Evolutionary conservation across 2,888 invertebrate species (phyloP), one percentile per base, ranked within the genome.

Genomic region (Mythimna pallens): DNA sequence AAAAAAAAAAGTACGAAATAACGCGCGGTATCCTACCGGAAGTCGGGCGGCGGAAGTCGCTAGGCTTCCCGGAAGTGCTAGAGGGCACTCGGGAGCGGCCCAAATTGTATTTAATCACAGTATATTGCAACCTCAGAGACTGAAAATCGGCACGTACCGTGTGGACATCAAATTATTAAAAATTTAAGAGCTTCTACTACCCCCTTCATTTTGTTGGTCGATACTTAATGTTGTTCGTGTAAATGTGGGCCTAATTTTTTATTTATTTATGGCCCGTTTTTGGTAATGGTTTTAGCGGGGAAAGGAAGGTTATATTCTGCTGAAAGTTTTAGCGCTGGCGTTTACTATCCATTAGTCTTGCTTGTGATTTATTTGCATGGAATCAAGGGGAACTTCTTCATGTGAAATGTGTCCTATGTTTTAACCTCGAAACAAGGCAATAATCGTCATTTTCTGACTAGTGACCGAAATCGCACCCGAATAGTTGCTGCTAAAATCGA

Each of bases 11-110:
- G 92, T 92, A 92, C 90, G 92, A 92, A 93, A 93, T 92, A 93
- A 93, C 90, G 89, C 88, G 88, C 91, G 91, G 94, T 92, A 93
- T 93, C 93, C 92, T 92, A 92, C 92, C 93, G 96, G 95, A 96
- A 93, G 93, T 89, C 86, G 91, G 89, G 91, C 87, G 91, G 91
- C 94, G 95, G 95, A 95, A 93, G 95, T 94, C 93, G 91, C 92
- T 93, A 92, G 94, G 93, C 94, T 94, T 94, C 94, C 95, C 95
- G 96, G 96, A 96, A 92, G 91, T 89, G 91, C 92, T 92, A 89
- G 92, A 95, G 95, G 93, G 94, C 91, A 89, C 94, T 94, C 88
- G 89, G 88, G 90, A 88, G 88, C 89, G 88, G 87, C 89, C 92
- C 89, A 93, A 95, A 95, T 95, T 95, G 93, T 95, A 93, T 95